A percentile compares a stretch with the other conserved stretches of the same genome.
These are phyloP conservation scores for Parnassius smintheus DNA, from an alignment of 2,888 invertebrate species.

Conservation along the genomic window DNA sequence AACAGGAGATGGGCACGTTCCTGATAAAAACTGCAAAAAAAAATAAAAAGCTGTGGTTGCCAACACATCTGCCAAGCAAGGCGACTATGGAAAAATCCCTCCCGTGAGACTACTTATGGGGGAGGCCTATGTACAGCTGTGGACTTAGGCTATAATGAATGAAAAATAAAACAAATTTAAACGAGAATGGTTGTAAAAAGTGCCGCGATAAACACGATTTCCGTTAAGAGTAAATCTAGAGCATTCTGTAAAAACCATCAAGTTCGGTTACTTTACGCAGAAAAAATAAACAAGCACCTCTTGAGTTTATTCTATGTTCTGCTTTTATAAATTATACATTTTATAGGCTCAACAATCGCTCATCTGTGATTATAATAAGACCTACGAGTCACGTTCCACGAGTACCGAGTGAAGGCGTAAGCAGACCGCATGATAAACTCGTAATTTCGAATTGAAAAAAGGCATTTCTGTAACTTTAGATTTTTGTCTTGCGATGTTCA, in stretches of 20 bases:
- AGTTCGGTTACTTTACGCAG: constrained; percentile 15
- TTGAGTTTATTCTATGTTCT: constrained; percentile 51
- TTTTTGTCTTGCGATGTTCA: neutral
- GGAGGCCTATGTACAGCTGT: too few species aligned
- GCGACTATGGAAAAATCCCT: too few species aligned
- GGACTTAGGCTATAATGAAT: too few species aligned
- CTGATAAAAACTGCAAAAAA: too few species aligned
- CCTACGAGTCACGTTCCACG: constrained; percentile 63
- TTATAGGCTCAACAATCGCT: constrained; percentile 74
- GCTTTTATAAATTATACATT: constrained; percentile 76
- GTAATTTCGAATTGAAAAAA: constrained; percentile 17
- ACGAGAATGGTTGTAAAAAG: too few species aligned
- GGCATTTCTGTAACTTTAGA: constrained; percentile 13
- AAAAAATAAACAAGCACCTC: constrained; percentile 56
- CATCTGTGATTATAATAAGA: constrained; percentile 78
- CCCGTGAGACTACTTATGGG: too few species aligned
- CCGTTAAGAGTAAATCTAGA: neutral
- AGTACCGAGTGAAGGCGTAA: constrained; percentile 42
- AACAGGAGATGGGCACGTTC: too few species aligned
- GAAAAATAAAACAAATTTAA: too few species aligned
- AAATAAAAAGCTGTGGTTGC: too few species aligned
- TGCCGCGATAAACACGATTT: too few species aligned
- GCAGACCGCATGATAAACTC: constrained; percentile 28
- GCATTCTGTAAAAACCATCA: constrained; percentile 2
- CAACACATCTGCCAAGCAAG: too few species aligned